phyloP scores from a whole-genome alignment of 2,797 vertebrate genomes.

The Halcyon badia region DNA sequence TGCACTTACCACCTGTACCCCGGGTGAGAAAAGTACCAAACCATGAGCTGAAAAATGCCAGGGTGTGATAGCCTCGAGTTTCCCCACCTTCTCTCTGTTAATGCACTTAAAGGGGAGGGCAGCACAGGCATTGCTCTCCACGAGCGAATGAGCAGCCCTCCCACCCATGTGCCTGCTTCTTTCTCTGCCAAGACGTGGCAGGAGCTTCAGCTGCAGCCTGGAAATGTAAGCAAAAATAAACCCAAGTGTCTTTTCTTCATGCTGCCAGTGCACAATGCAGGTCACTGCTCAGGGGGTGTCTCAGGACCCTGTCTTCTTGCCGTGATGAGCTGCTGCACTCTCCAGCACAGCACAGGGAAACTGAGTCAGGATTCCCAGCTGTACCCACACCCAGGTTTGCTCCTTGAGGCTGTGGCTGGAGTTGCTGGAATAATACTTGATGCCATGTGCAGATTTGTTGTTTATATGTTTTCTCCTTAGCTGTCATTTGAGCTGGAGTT shows the following conservation, averaged over 20 bases:
- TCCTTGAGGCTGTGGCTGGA: not conserved
- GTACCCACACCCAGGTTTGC: not conserved
- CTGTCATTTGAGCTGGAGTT: not conserved
- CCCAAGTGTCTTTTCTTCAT: not conserved
- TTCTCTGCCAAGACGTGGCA: not conserved
- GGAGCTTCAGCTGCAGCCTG: conserved; percentile 4
- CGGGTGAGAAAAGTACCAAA: not conserved
- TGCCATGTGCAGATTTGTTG: not conserved
- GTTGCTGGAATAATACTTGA: not conserved
- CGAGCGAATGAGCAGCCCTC: not conserved
- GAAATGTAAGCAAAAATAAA: not conserved
- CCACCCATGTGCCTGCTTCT: not conserved
- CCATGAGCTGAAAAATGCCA: not conserved
- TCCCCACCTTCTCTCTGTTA: not conserved
- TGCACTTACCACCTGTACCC: rapidly evolving
- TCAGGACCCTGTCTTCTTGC: not conserved
- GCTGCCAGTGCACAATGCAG: not conserved
- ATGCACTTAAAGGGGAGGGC: not conserved
- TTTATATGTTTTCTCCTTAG: not conserved
- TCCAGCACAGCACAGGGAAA: not conserved
- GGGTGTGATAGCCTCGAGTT: not conserved
- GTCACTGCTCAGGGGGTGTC: not conserved
- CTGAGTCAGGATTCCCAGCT: rapidly evolving
- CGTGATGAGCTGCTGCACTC: rapidly evolving
- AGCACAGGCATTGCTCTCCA: not conserved